Base-by-base conservation (phyloP, 64 coral and sea anemone species). In the Stichodactyla helianthus region DNA sequence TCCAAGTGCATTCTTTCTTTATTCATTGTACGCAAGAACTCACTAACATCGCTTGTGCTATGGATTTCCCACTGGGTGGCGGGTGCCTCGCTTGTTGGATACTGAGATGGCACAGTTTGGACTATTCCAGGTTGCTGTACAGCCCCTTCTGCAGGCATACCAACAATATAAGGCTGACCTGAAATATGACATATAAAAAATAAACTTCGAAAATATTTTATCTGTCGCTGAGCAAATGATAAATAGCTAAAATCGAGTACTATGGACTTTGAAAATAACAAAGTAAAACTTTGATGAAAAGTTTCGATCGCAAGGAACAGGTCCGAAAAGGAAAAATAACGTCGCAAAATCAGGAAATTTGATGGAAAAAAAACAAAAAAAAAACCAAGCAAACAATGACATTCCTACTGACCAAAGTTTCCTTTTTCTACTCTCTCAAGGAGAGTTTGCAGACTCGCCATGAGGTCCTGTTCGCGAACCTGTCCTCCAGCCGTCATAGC, bases 1-100 rank as follows among this genome's bases (percentile, higher is more conserved):
- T 99, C 97, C 23, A 99, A 58, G 64, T 99, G 89, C 23, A 99
- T 95, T 90, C 97, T 87, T 65, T 99, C 97, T 62, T 89, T 87
- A 52, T 99, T 99, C 90, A 95, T 92, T 82, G 70, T 99, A 28
- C 93, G 93, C 17, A 99, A 83, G 85, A 99, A 95, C 54, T 95
- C 90, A 53, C 93, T 93, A 61, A 99, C 93, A 82, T 90, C 97
- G 91, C 90, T 92, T 2, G 94, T 97, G 51, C 94, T 87, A 54
- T 90, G 88, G 5, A 93, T 67, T 25, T 93, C 91, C 94, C 94
- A 97, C 25, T 89, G 90, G 6, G 83, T n/a, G 6, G 17, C 71
- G 19, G 84, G 55, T 63, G 85, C 58, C 6, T 81, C 78, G 12
- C 51, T 81, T 18, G 78, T 4, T 81, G 52, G 78, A 9, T 52